Conservation (phyloP, 2,888 invertebrate genomes). For the Odontothrips loti region DNA sequence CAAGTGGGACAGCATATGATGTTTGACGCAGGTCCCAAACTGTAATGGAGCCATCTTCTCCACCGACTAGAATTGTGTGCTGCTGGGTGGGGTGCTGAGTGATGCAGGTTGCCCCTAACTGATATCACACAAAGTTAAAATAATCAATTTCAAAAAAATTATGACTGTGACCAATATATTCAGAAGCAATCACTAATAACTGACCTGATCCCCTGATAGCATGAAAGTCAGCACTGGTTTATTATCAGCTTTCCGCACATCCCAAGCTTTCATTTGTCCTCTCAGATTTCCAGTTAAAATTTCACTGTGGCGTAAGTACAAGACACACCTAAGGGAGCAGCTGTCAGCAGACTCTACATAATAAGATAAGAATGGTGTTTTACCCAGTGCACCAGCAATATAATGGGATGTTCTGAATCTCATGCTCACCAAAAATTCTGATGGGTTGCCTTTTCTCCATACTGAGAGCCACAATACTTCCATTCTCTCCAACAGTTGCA, state of each 20-base stretch:
- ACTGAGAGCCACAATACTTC: conserved; percentile 58
- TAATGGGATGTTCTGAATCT: too few species aligned
- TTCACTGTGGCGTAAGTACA: conserved; percentile 69
- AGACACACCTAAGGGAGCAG: conserved; percentile 70
- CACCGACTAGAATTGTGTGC: conserved; percentile 78
- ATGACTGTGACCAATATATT: not conserved
- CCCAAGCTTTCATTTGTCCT: conserved; percentile 88
- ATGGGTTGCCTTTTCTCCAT: conserved; percentile 51
- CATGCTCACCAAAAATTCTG: conserved; percentile 50
- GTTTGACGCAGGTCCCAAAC: conserved; percentile 86
- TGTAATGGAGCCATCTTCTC: conserved; percentile 79
- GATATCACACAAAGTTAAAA: conserved; percentile 24
- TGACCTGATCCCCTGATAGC: conserved; percentile 57
- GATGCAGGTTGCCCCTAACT: conserved; percentile 51
- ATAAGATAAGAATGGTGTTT: conserved; percentile 24
- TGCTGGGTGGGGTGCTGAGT: conserved; percentile 82
- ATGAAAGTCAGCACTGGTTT: conserved; percentile 67
- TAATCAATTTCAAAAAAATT: conserved; percentile 29
- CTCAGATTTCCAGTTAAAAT: conserved; percentile 79
- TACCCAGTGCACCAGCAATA: not conserved
- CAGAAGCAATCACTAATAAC: conserved; percentile 41
- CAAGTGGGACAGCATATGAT: conserved; percentile 75
- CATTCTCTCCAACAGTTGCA: conserved; percentile 82
- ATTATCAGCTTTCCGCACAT: conserved; percentile 61
- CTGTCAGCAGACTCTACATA: conserved; percentile 69